A percentile compares a stretch with the other conserved stretches of the same genome.
Conservation (phyloP, 2,113 vertebrate genomes). For the Puffinus mauretanicus region DNA sequence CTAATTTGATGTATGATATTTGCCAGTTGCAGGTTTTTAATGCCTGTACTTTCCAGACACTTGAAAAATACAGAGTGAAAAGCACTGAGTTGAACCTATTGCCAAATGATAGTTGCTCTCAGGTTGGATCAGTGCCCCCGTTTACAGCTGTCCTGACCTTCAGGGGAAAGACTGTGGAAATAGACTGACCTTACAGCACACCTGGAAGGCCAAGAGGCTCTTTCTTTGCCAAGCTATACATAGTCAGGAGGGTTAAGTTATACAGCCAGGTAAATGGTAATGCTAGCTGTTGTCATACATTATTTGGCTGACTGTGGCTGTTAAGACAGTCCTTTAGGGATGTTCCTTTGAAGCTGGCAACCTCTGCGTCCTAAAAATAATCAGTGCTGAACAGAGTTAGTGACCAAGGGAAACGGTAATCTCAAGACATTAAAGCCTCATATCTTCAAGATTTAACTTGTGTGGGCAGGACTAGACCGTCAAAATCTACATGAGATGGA, state of each 20-base stretch:
- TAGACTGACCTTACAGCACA: not conserved
- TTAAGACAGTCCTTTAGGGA: constrained; percentile 25
- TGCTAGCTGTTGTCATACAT: not conserved
- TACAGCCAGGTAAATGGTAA: not conserved
- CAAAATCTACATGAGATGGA: not conserved
- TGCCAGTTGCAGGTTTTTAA: not conserved
- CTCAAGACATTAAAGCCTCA: not conserved
- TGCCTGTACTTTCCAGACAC: not conserved
- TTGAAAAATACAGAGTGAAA: constrained; percentile 5
- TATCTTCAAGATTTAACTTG: not conserved
- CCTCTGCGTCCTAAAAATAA: not conserved
- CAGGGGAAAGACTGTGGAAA: not conserved
- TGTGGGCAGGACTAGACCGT: not conserved
- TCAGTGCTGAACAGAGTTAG: not conserved
- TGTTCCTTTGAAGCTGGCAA: not conserved
- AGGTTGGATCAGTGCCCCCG: not conserved
- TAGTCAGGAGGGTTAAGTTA: not conserved
- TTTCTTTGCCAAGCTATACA: not conserved
- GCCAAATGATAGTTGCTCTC: not conserved
- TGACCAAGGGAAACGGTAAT: not conserved
- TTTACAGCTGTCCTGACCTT: not conserved
- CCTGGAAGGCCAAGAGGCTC: constrained; percentile 2
- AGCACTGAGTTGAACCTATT: not conserved
- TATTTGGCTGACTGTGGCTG: not conserved
- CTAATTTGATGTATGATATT: not conserved